phyloP scores from a whole-genome alignment of 2,113 vertebrate species.

The Emydura subglobosa region DNA sequence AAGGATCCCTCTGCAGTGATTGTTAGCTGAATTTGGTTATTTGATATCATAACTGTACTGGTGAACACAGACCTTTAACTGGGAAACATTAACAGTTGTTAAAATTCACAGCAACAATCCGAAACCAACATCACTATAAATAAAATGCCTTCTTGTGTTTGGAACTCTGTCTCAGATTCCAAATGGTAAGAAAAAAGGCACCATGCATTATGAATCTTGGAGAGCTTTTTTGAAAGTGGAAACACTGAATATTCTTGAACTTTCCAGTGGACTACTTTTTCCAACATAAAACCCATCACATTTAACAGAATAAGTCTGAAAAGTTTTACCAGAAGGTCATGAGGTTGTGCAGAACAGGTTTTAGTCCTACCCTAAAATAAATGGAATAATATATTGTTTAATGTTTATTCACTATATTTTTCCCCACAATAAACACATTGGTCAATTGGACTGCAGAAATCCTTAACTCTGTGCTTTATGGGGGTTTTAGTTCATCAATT shows the following conservation, averaged over 20 bases:
- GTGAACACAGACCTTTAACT: neutral
- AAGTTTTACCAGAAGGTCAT: conserved; percentile 23
- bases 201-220: neutral
- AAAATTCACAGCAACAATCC: neutral
- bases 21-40: neutral
- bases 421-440: conserved; percentile 50
- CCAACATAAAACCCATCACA: conserved; percentile 49
- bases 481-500: conserved; percentile 17
- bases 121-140: neutral
- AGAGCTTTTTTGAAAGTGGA: neutral
- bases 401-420: conserved; percentile 14
- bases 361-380: conserved; percentile 21
- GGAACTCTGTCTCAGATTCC: neutral
- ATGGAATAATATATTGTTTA: conserved; percentile 33
- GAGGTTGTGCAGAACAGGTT: conserved; percentile 51
- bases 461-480: conserved; percentile 35
- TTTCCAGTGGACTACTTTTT: conserved; percentile 30
- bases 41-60: neutral
- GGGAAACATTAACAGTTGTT: neutral
- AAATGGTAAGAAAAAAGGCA: conserved; percentile 35
- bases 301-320: conserved; percentile 10
- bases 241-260: neutral
- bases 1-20: neutral
- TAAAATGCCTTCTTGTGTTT: conserved; percentile 5
- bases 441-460: conserved; percentile 25